Evolutionary conservation across 1,140 invertebrate species (phyloP), one percentile per base, ranked within the genome.

Genomic region (Protaetia brevitarsis): DNA sequence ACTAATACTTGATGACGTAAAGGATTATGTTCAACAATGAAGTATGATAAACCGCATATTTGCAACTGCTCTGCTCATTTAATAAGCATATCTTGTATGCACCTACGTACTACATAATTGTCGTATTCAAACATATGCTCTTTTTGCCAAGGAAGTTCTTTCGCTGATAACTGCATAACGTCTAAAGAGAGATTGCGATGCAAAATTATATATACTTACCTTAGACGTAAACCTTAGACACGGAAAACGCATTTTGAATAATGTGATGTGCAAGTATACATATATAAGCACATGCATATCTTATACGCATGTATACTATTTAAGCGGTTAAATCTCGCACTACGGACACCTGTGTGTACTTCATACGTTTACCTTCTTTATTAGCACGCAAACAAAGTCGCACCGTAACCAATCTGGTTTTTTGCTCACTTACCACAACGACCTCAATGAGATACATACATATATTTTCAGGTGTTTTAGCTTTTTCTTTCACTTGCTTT

Each of bases 291-390:
- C 13, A 34, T 34, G 13, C 31, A 34, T 34, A 34, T 34, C 2
- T n/a, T 34, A 34, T 34, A 51, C 3, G 6, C 6, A 51, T 5
- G 19, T 19, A 51, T 23, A 19, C 11, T 51, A 51, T 51, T 51
- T 51, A 51, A 51, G 19, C 26, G 41, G 8, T 51, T 2, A 19
- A 4, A 23, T 8, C 41, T 23, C 19, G 26, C 19, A 23, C 7
- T 23, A 29, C n/a, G 26, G 23, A 59, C 57, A 59, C 57, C 57
- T 59, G 57, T 59, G 57, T 59, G 57, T 59, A 31, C 26, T 29
- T 2, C 57, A 31, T 59, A 59, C 57, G 57, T 59, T 59, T 59
- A 31, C 57, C 29, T 59, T 59, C 57, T 59, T 59, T 59, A 59
- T 59, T 59, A 59, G 57, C 57, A 59, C 27, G 57, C 26, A 59